Evolutionary conservation across 2,888 invertebrate genomes (phyloP).

Genomic region (Cacoxenus indagator): DNA sequence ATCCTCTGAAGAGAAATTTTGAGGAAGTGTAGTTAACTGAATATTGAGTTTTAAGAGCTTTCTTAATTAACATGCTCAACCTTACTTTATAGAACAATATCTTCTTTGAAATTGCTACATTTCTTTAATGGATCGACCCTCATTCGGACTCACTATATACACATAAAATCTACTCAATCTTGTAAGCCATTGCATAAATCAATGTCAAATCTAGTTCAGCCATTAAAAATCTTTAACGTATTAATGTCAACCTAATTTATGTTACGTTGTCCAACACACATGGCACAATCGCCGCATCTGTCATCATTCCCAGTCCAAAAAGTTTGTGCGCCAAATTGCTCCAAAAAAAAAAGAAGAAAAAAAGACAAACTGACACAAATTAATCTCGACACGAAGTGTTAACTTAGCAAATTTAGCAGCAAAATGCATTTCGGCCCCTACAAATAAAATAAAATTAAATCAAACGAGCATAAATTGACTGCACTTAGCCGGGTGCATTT

Average conservation of each 20-base stretch:
- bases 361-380: background rate
- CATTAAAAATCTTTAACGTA: background rate
- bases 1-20: too few relatives aligned
- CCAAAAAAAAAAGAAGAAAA: background rate
- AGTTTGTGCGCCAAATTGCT: background rate
- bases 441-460: conserved; percentile 3
- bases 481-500: background rate
- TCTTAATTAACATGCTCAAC: too few relatives aligned
- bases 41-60: too few relatives aligned
- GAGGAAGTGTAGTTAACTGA: too few relatives aligned
- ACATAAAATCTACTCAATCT: too few relatives aligned
- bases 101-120: too few relatives aligned
- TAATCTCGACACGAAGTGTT: conserved; percentile 14
- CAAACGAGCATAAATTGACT: background rate
- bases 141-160: too few relatives aligned
- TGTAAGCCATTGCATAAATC: too few relatives aligned
- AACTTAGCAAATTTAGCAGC: conserved; percentile 13
- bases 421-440: background rate
- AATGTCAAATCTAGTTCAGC: background rate
- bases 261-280: background rate
- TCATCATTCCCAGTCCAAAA: too few relatives aligned
- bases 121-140: too few relatives aligned
- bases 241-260: background rate
- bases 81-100: too few relatives aligned
- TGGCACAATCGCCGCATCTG: background rate